Evolutionary conservation across 2,888 invertebrate genomes (phyloP).

Genomic region (Odontothrips loti): DNA sequence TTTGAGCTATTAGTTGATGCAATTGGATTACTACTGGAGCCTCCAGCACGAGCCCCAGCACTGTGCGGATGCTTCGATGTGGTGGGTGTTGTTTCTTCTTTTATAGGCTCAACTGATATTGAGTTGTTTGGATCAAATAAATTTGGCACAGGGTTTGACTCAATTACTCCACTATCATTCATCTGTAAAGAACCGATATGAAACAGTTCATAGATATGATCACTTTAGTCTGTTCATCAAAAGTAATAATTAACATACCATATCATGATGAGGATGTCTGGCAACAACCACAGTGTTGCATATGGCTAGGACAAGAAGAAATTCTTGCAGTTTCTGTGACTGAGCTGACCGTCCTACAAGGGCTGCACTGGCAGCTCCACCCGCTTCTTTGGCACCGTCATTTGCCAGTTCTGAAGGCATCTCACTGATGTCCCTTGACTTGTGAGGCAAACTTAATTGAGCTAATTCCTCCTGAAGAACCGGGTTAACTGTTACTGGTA

Average conservation of each 20-base stretch:
- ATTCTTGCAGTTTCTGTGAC: constrained; percentile 75
- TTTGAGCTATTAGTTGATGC: not conserved
- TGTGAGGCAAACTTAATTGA: constrained; percentile 46
- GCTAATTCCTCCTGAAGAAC: constrained; percentile 53
- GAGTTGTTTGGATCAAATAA: constrained; percentile 23
- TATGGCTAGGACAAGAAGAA: constrained; percentile 83
- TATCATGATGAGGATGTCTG: constrained; percentile 69
- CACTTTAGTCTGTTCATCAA: too few species aligned
- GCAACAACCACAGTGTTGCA: constrained; percentile 97
- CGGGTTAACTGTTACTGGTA: constrained; percentile 53
- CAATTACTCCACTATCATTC: constrained; percentile 50
- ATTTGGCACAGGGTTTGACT: constrained; percentile 34
- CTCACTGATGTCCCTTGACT: not conserved
- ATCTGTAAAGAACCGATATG: constrained; percentile 45
- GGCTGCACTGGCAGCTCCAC: not conserved
- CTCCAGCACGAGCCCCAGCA: constrained; percentile 29
- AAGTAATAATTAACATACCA: constrained; percentile 39
- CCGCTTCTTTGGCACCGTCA: constrained; percentile 42
- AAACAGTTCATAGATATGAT: not conserved
- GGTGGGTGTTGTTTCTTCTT: constrained; percentile 35
- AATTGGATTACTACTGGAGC: not conserved
- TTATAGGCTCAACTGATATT: constrained; percentile 26
- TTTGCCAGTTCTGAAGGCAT: constrained; percentile 40
- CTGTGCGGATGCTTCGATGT: constrained; percentile 32
- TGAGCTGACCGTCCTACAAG: constrained; percentile 45